Evolutionary conservation across 2,888 invertebrate genomes (phyloP).

Genomic region (Mycogona germanica): DNA sequence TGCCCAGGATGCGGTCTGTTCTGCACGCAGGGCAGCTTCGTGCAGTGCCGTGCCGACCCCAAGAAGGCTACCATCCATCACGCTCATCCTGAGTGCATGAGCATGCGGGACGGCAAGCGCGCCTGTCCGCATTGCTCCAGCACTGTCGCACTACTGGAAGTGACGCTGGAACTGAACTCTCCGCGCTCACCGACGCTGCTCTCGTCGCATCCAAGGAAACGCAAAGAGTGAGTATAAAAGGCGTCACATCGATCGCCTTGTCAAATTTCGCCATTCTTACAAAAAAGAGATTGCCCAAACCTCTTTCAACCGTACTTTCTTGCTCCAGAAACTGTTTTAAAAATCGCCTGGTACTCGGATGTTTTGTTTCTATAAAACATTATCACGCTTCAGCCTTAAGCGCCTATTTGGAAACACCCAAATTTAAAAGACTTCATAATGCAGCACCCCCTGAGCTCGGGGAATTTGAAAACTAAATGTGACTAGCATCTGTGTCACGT

Average conservation of each 20-base stretch:
- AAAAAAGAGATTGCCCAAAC: no score
- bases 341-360: no score
- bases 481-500: no score
- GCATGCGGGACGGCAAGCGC: conserved; percentile 37
- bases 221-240: conserved; percentile 19
- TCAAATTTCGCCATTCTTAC: conserved; percentile 1
- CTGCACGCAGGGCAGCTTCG: conserved; percentile 80
- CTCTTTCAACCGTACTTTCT: no score
- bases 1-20: conserved; percentile 83
- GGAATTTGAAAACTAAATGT: no score
- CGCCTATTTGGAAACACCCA: no score
- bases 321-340: no score
- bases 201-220: conserved; percentile 40
- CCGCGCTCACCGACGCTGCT: conserved; percentile 49
- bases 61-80: conserved; percentile 53
- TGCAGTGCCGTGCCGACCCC: conserved; percentile 47
- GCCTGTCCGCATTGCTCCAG: conserved; percentile 61
- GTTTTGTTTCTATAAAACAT: no score
- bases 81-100: conserved; percentile 68
- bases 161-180: conserved; percentile 50
- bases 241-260: background rate
- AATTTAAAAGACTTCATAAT: no score
- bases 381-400: no score
- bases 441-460: no score
- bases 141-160: conserved; percentile 44